Conservation (phyloP, 2,113 vertebrate genomes). For the Albula glossodonta region DNA sequence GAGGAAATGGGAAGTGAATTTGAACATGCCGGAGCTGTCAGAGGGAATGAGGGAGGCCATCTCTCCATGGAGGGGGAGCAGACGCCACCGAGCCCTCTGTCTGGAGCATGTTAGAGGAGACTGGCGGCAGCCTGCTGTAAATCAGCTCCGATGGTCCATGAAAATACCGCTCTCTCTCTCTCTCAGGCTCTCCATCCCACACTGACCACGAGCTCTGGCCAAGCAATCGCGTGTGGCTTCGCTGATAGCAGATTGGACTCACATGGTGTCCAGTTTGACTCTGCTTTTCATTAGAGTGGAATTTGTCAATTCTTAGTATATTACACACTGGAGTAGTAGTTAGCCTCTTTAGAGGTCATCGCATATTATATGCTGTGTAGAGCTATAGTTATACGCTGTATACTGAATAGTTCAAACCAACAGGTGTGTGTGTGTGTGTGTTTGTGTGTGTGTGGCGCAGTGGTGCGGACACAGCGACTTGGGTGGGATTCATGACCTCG, state of each 20-base stretch:
- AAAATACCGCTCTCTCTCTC: not conserved
- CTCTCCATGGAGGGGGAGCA: not conserved
- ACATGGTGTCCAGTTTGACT: not conserved
- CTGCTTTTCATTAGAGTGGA: not conserved
- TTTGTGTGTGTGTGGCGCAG: not conserved
- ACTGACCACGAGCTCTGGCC: no score
- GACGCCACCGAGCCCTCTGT: not conserved
- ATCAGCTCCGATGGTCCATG: not conserved
- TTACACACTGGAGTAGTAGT: not conserved
- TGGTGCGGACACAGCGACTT: no score
- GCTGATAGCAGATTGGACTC: not conserved
- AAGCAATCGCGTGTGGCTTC: no score
- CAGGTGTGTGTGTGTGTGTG: not conserved
- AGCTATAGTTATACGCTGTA: not conserved
- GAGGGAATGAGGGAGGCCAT: conserved; percentile 18
- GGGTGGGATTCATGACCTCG: no score
- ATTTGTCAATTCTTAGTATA: not conserved
- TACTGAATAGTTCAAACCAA: not conserved
- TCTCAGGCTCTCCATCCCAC: not conserved
- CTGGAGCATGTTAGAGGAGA: conserved; percentile 14
- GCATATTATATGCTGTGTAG: no score
- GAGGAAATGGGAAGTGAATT: conserved; percentile 20
- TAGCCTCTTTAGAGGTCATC: no score
- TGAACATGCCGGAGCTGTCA: conserved; percentile 9
- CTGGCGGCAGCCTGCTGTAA: not conserved